Base-by-base conservation (phyloP, 1,140 invertebrate genomes). In the Eupeodes corollae region DNA sequence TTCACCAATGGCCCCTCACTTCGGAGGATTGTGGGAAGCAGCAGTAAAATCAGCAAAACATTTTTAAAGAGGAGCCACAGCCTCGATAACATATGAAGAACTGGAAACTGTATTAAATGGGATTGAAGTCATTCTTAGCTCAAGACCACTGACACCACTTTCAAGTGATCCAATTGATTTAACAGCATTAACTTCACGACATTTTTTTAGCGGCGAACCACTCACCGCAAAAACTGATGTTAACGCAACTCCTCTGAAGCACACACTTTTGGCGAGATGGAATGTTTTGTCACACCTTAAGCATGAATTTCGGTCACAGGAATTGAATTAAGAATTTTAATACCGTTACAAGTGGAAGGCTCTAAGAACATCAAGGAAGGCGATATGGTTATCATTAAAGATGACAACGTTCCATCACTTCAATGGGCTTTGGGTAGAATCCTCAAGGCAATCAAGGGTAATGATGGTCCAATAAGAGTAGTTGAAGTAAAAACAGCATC, bases 361-460 rank as follows among this genome's bases (percentile, higher is more conserved):
- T n/a, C n/a, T n/a, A 30, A 31, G 18, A 53, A 57, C 32, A n/a
- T 57, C 2, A 26, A 47, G 16, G 26, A 51, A 6, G 49, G 49
- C 12, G 47, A 52, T 10, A 38, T 58, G 14, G 50, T 58, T 6
- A 5, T 54, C 12, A 33, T 56, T 10, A 54, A 48, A 45, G 54
- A 54, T 11, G 52, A 56, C 5, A 52, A 53, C 32, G 13, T 50
- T 12, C 47, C 52, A 9, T 53, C 55, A 3, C 45, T 55, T 11
- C 43, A 58, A 26, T 67, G 59, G 61, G 39, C 47, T 26, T 16
- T 61, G 2, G 65, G 56, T 33, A 45, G 56, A 42, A 47, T 63
- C 5, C 37, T 43, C 5, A 44, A 49, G n/a, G 15, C 10, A 9
- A 18, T 6, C 26, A 30, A 43, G 14, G 49, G 49, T 10, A 3